phyloP scores from a whole-genome alignment of 2,113 vertebrate species.

The Tachysurus vachellii region DNA sequence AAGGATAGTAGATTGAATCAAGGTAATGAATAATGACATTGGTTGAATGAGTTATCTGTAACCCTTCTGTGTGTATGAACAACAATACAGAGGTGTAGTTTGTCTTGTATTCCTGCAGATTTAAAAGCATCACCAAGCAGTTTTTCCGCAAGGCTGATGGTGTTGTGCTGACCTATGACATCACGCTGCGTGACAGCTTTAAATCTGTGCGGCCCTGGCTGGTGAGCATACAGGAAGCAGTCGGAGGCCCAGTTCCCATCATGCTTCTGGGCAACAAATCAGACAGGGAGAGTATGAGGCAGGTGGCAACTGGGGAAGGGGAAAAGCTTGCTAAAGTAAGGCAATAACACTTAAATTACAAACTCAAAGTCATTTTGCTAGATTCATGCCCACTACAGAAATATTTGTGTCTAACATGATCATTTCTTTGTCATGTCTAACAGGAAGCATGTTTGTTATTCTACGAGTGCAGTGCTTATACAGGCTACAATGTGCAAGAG shows the following conservation, averaged over 20 bases:
- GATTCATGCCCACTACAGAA: neutral
- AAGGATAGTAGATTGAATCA: neutral
- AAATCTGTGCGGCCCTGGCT: slow-evolving; percentile 83
- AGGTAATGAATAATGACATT: neutral
- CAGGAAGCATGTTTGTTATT: slow-evolving; percentile 85
- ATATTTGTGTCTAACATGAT: neutral
- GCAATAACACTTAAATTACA: slow-evolving; percentile 10
- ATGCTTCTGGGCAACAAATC: slow-evolving; percentile 90
- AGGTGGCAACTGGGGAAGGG: slow-evolving; percentile 80
- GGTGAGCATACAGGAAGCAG: slow-evolving; percentile 83
- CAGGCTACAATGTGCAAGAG: slow-evolving; percentile 77
- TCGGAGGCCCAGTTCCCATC: slow-evolving; percentile 78
- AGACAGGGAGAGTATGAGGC: slow-evolving; percentile 80
- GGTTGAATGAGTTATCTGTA: neutral
- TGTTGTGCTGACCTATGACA: slow-evolving; percentile 87
- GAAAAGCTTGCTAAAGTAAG: slow-evolving; percentile 82
- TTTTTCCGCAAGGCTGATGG: slow-evolving; percentile 94
- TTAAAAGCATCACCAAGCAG: slow-evolving; percentile 89
- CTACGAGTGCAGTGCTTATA: slow-evolving; percentile 89
- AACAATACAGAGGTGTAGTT: neutral
- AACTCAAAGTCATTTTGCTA: neutral
- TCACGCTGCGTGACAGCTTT: slow-evolving; percentile 83
- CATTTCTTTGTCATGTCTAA: slow-evolving; percentile 33
- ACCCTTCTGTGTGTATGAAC: neutral
- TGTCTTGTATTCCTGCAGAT: slow-evolving; percentile 69